Evolutionary conservation across 1,140 invertebrate genomes (phyloP).

Genomic region (Formica selysi): DNA sequence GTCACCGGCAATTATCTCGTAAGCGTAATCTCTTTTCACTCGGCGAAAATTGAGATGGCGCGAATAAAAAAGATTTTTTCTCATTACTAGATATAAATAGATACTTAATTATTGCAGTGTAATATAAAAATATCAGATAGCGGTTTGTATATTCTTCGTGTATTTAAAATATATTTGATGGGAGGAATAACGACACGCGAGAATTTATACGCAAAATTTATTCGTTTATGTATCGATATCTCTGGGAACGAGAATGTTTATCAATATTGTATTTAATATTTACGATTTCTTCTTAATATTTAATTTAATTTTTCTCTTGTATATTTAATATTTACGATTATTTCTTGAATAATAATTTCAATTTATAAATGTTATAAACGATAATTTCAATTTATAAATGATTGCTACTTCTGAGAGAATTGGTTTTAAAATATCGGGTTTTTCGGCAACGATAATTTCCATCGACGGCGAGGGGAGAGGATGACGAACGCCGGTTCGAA

Average conservation of each 20-base stretch:
- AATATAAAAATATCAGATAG: neutral
- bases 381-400: slow-evolving; percentile 3
- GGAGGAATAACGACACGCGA: neutral
- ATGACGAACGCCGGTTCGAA: too few relatives aligned
- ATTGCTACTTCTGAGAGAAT: neutral
- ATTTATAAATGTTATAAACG: too few relatives aligned
- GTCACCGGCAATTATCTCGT: slow-evolving; percentile 48
- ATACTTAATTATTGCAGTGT: slow-evolving; percentile 23
- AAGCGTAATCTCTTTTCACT: slow-evolving; percentile 36
- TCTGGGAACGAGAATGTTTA: neutral
- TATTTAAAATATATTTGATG: neutral
- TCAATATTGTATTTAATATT: neutral
- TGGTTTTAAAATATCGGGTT: too few relatives aligned
- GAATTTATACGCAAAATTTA: neutral
- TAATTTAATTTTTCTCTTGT: too few relatives aligned
- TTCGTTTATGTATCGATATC: neutral
- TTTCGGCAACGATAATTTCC: too few relatives aligned
- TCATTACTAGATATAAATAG: too few relatives aligned
- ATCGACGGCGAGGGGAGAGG: too few relatives aligned
- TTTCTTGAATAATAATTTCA: too few relatives aligned
- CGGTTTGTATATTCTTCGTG: neutral
- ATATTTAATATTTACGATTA: too few relatives aligned
- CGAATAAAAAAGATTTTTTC: neutral
- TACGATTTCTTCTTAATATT: too few relatives aligned
- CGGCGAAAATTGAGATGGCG: slow-evolving; percentile 25